Evolutionary conservation across 2,797 vertebrate species (phyloP).

Genomic region (Sciurus carolinensis): DNA sequence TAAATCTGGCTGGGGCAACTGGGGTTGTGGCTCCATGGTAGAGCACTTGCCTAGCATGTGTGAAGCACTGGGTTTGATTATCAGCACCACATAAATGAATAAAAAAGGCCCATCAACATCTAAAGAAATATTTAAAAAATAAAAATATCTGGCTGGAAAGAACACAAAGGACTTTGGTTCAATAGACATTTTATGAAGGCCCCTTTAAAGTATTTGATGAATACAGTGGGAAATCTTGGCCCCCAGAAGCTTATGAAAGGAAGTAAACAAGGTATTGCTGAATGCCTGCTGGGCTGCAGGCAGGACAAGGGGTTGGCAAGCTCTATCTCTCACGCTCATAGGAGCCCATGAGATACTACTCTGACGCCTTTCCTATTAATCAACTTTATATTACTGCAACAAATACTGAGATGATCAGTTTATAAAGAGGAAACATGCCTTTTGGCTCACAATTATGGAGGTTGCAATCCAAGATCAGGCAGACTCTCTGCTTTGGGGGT

Average conservation of each 20-base stretch:
- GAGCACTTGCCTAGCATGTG: too few relatives aligned
- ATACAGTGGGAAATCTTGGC: constrained; percentile 22
- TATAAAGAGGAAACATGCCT: background rate
- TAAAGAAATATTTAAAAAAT: too few relatives aligned
- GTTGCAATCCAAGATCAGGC: background rate
- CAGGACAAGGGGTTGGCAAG: background rate
- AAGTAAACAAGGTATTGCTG: background rate
- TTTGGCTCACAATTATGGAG: background rate
- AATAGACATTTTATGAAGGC: background rate
- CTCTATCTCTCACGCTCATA: background rate
- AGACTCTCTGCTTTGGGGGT: background rate
- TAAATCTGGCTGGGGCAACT: too few relatives aligned
- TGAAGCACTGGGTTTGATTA: too few relatives aligned
- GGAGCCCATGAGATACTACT: background rate
- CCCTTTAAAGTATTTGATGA: background rate
- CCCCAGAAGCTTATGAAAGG: background rate
- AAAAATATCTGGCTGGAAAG: background rate
- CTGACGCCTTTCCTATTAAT: background rate
- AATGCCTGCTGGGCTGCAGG: background rate
- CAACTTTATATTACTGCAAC: background rate
- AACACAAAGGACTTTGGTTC: background rate
- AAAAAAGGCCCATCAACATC: too few relatives aligned
- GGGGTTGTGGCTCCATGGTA: too few relatives aligned
- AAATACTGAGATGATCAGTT: background rate
- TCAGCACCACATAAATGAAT: too few relatives aligned